Conservation (phyloP, 2,888 invertebrate genomes). For the Nebria brevicollis region DNA sequence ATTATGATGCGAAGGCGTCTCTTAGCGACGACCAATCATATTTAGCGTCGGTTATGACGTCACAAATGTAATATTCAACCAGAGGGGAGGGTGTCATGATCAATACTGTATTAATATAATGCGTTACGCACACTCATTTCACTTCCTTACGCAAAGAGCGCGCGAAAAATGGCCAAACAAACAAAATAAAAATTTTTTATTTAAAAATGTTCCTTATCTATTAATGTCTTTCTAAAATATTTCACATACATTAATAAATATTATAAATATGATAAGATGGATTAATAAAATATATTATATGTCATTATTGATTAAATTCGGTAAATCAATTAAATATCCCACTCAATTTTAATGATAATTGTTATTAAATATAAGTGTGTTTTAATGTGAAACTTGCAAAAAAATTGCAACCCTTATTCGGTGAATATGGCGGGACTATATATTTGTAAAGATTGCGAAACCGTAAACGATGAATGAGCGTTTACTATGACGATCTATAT, state of each 20-base stretch:
- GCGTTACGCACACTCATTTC: slow-evolving; percentile 27
- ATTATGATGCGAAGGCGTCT: slow-evolving; percentile 61
- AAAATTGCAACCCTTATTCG: background rate
- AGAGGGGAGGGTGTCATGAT: slow-evolving; percentile 55
- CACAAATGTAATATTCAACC: slow-evolving; percentile 57
- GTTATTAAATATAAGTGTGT: too few relatives aligned
- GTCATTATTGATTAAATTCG: too few relatives aligned
- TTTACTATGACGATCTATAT: slow-evolving; percentile 32
- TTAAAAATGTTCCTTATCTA: too few relatives aligned
- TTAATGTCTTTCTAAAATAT: too few relatives aligned
- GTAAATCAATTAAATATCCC: too few relatives aligned
- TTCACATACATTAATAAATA: too few relatives aligned
- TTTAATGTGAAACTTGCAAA: too few relatives aligned
- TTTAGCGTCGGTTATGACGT: slow-evolving; percentile 60
- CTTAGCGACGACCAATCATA: slow-evolving; percentile 63
- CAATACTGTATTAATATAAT: slow-evolving; percentile 57
- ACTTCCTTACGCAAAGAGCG: background rate
- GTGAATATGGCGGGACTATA: background rate
- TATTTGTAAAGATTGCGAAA: background rate
- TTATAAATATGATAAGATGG: too few relatives aligned
- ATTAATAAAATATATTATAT: too few relatives aligned
- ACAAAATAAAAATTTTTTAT: background rate
- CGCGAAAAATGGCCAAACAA: slow-evolving; percentile 6
- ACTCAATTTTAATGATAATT: too few relatives aligned
- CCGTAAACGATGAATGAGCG: slow-evolving; percentile 34